Base-by-base conservation (phyloP, 2,113 vertebrate genomes). In the Argyrosomus japonicus region DNA sequence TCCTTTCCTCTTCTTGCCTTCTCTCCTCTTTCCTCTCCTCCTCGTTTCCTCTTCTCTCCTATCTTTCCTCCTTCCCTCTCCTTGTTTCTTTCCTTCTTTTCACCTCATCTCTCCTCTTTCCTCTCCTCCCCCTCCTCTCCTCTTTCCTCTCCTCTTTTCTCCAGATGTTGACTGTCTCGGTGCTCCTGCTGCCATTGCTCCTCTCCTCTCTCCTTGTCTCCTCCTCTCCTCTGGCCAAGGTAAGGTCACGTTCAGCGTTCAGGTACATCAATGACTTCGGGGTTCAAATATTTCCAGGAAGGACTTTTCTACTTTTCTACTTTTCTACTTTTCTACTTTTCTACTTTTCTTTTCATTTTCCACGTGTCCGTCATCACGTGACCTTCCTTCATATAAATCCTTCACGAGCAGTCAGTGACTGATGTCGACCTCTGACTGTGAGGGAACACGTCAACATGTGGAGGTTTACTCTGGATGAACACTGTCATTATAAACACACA, bases 211-310 rank as follows among this genome's bases (percentile, higher is more conserved):
- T 82, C 68, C 76, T 13, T 18, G 71, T 64, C 47, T 81, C 84
- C 78, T 84, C 73, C 50, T 85, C 87, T 87, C 89, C 91, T 86
- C 54, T 89, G 61, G 27, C 32, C n/a, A 75, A 79, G 84, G 88
- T 87, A 84, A 77, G 51, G 23, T 48, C 23, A 48, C 36, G 36
- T 36, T 43, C 15, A 50, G 4, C 11, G 3, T 23, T 0, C 56
- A 67, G 56, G 36, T 36, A 18, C 23, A 6, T 11, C 2, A 14
- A 13, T 23, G 27, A 60, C 53, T 75, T 18, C 18, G 25, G 29
- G 68, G 14, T n/a, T 27, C 5, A 56, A 45, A 23, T 21, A 2
- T 68, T 51, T 61, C 14, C 21, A 47, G 5, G 6, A 5, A 17
- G 21, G 68, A 32, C 27, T n/a, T 79, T 36, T 80, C 2, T 10